Percentiles rank a stretch among this genome's conserved stretches.
phyloP scores from a whole-genome alignment of 1,140 invertebrate genomes.

The Calliopsis andreniformis region DNA sequence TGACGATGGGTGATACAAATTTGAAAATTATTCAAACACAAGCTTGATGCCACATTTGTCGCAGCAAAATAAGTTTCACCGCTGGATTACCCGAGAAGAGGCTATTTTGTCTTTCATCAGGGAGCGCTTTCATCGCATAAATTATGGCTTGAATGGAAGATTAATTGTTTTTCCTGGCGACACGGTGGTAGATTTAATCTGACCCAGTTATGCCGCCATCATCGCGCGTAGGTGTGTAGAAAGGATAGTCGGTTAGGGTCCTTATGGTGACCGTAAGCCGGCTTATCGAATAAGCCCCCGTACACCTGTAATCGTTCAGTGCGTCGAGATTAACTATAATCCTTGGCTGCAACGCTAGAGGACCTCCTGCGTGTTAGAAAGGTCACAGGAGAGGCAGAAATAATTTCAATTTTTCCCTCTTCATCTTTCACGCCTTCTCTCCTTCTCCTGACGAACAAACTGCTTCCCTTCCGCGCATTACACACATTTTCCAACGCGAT shows the following conservation, averaged over 20 bases:
- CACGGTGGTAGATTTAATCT: slow-evolving; percentile 2
- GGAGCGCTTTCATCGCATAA: not conserved
- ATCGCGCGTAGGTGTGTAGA: not conserved
- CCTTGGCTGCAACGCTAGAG: slow-evolving; percentile 14
- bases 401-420: slow-evolving; percentile 31
- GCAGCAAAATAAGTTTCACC: too few species aligned
- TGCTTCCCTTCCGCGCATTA: too few species aligned
- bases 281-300: slow-evolving; percentile 48
- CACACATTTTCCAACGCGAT: too few species aligned
- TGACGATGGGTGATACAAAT: too few species aligned
- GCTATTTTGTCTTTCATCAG: not conserved
- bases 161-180: slow-evolving; percentile 32
- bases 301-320: slow-evolving; percentile 37
- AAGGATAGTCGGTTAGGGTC: slow-evolving; percentile 8
- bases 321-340: slow-evolving; percentile 31
- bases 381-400: too few species aligned
- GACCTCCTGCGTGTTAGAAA: too few species aligned
- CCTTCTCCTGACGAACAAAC: too few species aligned
- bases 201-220: slow-evolving; percentile 2
- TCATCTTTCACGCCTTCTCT: too few species aligned
- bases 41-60: too few species aligned
- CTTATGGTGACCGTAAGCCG: slow-evolving; percentile 51
- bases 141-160: not conserved
- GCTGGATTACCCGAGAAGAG: too few species aligned
- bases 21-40: too few species aligned